A percentile compares a stretch with the other conserved stretches of the same genome.
Evolutionary conservation across 2,888 invertebrate species (phyloP).

Genomic region (Mimumesa dahlbomi): DNA sequence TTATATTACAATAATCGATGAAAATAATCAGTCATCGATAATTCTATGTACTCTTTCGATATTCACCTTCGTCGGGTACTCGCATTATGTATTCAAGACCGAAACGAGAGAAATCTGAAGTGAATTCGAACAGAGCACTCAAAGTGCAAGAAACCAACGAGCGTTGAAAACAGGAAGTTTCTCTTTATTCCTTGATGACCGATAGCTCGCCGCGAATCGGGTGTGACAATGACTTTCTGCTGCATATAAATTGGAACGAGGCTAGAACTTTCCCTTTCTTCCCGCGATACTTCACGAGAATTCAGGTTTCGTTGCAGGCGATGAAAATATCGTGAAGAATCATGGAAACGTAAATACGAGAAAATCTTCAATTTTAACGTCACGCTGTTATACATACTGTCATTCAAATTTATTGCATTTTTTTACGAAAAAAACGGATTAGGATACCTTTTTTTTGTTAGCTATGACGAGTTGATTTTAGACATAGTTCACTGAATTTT

Average conservation of each 20-base stretch:
- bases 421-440: too few relatives aligned
- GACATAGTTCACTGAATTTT: too few relatives aligned
- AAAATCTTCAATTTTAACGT: too few relatives aligned
- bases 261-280: constrained; percentile 51
- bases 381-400: too few relatives aligned
- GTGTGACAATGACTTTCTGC: constrained; percentile 36
- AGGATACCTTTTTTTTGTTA: too few relatives aligned
- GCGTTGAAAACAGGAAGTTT: constrained; percentile 26
- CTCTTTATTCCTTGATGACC: constrained; percentile 26
- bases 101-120: constrained; percentile 14
- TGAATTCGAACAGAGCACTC: background rate
- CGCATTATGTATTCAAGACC: background rate
- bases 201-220: constrained; percentile 24
- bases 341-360: background rate
- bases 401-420: too few relatives aligned
- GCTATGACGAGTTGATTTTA: too few relatives aligned
- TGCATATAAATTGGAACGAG: constrained; percentile 26
- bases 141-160: constrained; percentile 1
- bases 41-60: too few relatives aligned
- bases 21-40: background rate
- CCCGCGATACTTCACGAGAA: constrained; percentile 9
- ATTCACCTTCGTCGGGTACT: background rate
- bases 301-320: background rate
- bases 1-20: background rate
- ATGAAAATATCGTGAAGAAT: background rate